These are phyloP conservation scores for Fregetta grallaria DNA, from an alignment of 2,113 vertebrate species.

Conservation along the genomic window DNA sequence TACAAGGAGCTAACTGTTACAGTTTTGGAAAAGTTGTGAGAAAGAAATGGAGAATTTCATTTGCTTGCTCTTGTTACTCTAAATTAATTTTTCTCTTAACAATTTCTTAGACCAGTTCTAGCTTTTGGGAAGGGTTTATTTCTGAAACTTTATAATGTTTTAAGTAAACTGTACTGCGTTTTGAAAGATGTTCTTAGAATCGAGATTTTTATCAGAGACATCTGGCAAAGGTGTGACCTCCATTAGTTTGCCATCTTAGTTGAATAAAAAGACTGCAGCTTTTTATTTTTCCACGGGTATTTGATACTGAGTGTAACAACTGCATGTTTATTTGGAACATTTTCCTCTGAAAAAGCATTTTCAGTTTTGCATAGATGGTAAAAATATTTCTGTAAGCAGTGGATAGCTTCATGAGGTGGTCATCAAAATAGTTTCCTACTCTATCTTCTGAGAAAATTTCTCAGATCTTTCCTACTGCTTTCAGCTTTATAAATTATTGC, in stretches of 20 bases:
- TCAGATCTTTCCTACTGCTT: not conserved
- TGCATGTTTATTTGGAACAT: not conserved
- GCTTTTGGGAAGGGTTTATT: not conserved
- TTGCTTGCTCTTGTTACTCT: not conserved
- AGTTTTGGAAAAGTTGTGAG: not conserved
- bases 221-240: not conserved
- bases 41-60: not conserved
- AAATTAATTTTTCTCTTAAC: not conserved
- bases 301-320: not conserved
- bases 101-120: not conserved
- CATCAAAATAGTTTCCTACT: not conserved
- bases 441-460: not conserved
- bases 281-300: not conserved
- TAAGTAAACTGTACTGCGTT: not conserved
- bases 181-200: not conserved
- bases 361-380: not conserved
- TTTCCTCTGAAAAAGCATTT: not conserved
- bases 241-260: not conserved
- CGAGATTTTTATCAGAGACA: not conserved
- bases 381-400: slow-evolving; percentile 13
- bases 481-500: not conserved
- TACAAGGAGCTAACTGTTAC: not conserved
- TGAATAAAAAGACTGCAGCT: not conserved
- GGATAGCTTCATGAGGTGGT: not conserved
- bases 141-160: not conserved